phyloP scores from a whole-genome alignment of 2,888 invertebrate species.

The Nymphalis urticae region DNA sequence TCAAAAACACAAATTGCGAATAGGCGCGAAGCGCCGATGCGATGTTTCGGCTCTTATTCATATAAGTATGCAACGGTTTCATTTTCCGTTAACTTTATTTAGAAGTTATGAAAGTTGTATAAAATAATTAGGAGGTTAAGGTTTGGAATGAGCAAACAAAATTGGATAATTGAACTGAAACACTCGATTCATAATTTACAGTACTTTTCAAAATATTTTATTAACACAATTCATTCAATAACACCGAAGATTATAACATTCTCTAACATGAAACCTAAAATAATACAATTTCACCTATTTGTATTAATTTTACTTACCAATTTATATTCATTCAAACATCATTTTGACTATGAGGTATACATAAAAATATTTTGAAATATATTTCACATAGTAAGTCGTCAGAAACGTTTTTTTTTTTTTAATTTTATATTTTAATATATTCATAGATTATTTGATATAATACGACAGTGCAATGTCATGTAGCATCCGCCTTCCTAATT shows the following conservation, averaged over 20 bases:
- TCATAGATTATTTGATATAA: slow-evolving; percentile 54
- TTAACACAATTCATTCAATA: slow-evolving; percentile 83
- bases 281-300: slow-evolving; percentile 78
- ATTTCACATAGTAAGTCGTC: slow-evolving; percentile 71
- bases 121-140: slow-evolving; percentile 3
- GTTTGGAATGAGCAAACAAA: slow-evolving; percentile 35
- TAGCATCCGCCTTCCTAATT: slow-evolving; percentile 60
- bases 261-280: slow-evolving; percentile 82
- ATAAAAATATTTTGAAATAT: slow-evolving; percentile 76
- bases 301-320: slow-evolving; percentile 75
- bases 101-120: too few relatives aligned
- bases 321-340: slow-evolving; percentile 81
- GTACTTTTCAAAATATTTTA: slow-evolving; percentile 82
- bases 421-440: slow-evolving; percentile 45
- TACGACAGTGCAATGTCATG: slow-evolving; percentile 68
- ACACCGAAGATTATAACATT: slow-evolving; percentile 83
- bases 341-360: slow-evolving; percentile 79
- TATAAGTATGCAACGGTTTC: too few relatives aligned
- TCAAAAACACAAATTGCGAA: too few relatives aligned
- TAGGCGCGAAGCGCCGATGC: too few relatives aligned
- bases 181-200: slow-evolving; percentile 73
- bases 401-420: slow-evolving; percentile 59
- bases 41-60: too few relatives aligned
- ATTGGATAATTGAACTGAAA: slow-evolving; percentile 56
- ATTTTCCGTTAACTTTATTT: not conserved